These are phyloP conservation scores for Cyphomyrus discorhynchus DNA, from an alignment of 2,113 vertebrate genomes.

Conservation along the genomic window DNA sequence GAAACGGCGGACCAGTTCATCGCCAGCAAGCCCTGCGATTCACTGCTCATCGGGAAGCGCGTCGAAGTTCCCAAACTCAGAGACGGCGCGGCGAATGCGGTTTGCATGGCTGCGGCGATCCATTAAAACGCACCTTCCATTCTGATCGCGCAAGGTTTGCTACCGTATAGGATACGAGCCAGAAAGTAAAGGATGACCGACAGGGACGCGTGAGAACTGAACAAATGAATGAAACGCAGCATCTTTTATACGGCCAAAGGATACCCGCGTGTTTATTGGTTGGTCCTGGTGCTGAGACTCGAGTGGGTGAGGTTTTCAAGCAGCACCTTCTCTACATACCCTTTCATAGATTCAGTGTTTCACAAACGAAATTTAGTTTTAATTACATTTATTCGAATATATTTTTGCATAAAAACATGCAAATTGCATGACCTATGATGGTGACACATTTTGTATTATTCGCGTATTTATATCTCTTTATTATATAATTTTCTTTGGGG, in stretches of 20 bases:
- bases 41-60: slow-evolving; percentile 22
- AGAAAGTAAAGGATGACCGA: not conserved
- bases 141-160: no score
- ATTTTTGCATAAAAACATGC: not conserved
- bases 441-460: not conserved
- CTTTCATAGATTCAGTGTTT: not conserved
- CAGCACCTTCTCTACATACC: not conserved
- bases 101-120: slow-evolving; percentile 32
- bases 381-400: not conserved
- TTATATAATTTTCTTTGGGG: not conserved
- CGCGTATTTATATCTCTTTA: not conserved
- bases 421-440: not conserved
- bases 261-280: slow-evolving; percentile 17
- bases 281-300: not conserved
- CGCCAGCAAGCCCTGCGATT: slow-evolving; percentile 23
- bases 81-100: slow-evolving; percentile 16
- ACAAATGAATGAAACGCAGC: not conserved
- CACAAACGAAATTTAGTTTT: not conserved
- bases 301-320: slow-evolving; percentile 8
- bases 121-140: not conserved
- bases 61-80: slow-evolving; percentile 28
- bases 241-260: slow-evolving; percentile 12
- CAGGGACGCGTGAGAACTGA: not conserved
- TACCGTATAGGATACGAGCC: not conserved
- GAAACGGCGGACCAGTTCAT: slow-evolving; percentile 31